Evolutionary conservation across 2,113 vertebrate genomes (phyloP), one percentile per base, ranked within the genome.

Genomic region (pig (Sus scrofa)): DNA sequence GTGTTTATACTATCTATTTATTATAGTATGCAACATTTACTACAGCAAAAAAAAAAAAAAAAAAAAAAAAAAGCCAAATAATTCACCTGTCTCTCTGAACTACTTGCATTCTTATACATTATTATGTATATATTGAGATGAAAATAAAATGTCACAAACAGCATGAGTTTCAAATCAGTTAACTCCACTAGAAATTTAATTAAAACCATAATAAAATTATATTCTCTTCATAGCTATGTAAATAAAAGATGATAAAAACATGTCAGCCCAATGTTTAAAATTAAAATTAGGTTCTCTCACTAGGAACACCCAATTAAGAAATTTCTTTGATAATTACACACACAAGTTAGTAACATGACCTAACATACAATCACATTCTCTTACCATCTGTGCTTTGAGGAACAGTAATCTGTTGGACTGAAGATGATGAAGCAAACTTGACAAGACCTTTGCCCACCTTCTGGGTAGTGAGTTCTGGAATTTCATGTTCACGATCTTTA

Each of bases 301-400:
- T 65, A 94, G 67, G 88, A 96, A 96, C 67, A 73, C 19, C 79
- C 8, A 93, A 56, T 81, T 13, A 34, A 90, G 37, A 93, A 94
- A 92, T 71, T 90, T 92, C 58, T 90, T 74, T 87, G 44, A 75
- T 75, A 60, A 86, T 27, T 73, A 82, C 34, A 95, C 3, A 37
- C 1, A 34, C 34, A 95, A 74, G n/a, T n/a, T 63, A 11, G 18
- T 88, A 63, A 39, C 63, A 30, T 44, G 58, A 84, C 39, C n/a
- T 74, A 62, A 77, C 95, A 94, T 32, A 6, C 4, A 89, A 84
- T 85, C 50, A 71, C 4, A 37, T 78, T 94, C 75, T 92, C 98
- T 99, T 97, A 99, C 99, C 98, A 6, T 90, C 54, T 67, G 95
- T 94, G 71, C 89, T 74, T 5, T 19, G 89, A 91, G 97, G 89